phyloP scores from a whole-genome alignment of 2,888 invertebrate species.

The Caradrina clavipalpis region DNA sequence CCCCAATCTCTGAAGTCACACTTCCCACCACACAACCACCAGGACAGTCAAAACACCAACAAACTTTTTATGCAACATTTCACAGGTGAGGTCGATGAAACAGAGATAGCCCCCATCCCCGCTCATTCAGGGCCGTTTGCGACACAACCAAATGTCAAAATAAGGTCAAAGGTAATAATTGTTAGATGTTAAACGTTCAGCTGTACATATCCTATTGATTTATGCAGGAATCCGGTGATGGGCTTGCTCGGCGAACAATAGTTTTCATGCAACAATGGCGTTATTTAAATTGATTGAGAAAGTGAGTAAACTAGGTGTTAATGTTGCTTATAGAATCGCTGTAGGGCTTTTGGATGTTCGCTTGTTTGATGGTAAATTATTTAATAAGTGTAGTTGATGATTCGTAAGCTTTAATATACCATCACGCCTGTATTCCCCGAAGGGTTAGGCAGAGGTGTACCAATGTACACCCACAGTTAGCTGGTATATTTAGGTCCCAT shows the following conservation, averaged over 20 bases:
- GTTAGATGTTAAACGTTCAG: constrained; percentile 72
- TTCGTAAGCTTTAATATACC: too few relatives aligned
- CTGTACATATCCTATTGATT: constrained; percentile 74
- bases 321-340: constrained; percentile 15
- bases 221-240: constrained; percentile 84
- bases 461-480: too few relatives aligned
- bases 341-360: background rate
- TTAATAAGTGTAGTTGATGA: background rate
- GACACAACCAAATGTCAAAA: constrained; percentile 89
- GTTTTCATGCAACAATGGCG: constrained; percentile 49
- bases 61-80: constrained; percentile 58
- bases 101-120: constrained; percentile 75
- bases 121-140: constrained; percentile 83
- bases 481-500: too few relatives aligned
- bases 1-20: background rate
- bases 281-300: constrained; percentile 52
- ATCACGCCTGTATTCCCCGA: too few relatives aligned
- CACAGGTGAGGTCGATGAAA: constrained; percentile 64
- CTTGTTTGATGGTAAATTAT: background rate
- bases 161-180: constrained; percentile 90
- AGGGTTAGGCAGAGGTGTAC: too few relatives aligned
- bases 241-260: constrained; percentile 68
- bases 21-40: too few relatives aligned
- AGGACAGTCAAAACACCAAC: background rate
- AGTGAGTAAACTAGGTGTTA: constrained; percentile 40